A percentile compares a stretch with the other conserved stretches of the same genome.
Evolutionary conservation across 2,888 invertebrate species (phyloP).

Genomic region (Pseudococcus viburni): DNA sequence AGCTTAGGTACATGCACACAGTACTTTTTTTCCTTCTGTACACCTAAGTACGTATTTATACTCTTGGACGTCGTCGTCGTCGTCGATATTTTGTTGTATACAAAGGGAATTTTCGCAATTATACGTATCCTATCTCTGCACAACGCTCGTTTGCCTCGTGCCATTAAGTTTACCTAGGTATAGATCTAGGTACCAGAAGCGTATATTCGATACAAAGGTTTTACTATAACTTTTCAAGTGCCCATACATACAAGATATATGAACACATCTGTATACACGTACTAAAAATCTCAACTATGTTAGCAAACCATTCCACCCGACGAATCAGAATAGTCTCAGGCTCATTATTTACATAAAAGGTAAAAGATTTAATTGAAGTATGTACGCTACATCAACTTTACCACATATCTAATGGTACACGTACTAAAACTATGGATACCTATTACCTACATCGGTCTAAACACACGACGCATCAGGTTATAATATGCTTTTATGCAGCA

Average conservation of each 20-base stretch:
- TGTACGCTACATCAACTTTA: neutral
- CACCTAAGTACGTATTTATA: neutral
- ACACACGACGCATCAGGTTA: too few species aligned
- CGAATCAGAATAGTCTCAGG: neutral
- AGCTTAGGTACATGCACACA: neutral
- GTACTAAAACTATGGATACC: too few species aligned
- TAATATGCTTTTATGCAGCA: neutral
- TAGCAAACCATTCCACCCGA: neutral
- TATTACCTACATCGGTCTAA: too few species aligned
- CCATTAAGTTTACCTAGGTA: neutral
- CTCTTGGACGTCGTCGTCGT: neutral
- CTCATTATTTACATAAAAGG: neutral
- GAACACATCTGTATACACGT: neutral
- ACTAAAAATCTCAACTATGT: constrained; percentile 10
- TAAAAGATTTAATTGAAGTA: constrained; percentile 28
- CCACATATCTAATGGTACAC: neutral
- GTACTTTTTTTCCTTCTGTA: neutral
- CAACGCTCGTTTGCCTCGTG: neutral
- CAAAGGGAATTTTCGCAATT: neutral
- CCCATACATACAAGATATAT: too few species aligned
- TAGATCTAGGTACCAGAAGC: neutral
- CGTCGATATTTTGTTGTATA: neutral
- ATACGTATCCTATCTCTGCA: neutral
- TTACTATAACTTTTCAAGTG: neutral
- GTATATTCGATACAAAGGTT: neutral